phyloP scores from a whole-genome alignment of 1,140 invertebrate genomes.

The Amyelois transitella region DNA sequence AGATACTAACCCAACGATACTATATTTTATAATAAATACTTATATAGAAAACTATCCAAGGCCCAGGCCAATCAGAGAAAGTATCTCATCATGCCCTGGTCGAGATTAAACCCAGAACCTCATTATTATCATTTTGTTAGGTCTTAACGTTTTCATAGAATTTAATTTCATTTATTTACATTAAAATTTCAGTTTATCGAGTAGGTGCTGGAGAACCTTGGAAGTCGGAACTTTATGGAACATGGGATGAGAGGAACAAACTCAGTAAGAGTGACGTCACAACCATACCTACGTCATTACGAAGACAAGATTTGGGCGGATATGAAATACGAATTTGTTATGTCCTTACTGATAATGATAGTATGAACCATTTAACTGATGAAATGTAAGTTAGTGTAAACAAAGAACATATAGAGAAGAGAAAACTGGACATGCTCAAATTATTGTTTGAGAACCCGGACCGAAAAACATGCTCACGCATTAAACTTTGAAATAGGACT shows the following conservation, averaged over 20 bases:
- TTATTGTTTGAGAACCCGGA: too few species aligned
- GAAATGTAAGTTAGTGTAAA: slow-evolving; percentile 58
- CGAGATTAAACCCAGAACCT: too few species aligned
- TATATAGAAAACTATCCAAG: too few species aligned
- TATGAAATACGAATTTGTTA: slow-evolving; percentile 62
- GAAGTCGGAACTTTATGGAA: slow-evolving; percentile 36
- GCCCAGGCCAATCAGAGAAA: too few species aligned
- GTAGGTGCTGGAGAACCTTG: slow-evolving; percentile 23
- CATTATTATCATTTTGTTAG: too few species aligned
- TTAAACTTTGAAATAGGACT: too few species aligned
- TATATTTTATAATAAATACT: too few species aligned
- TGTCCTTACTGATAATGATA: slow-evolving; percentile 76
- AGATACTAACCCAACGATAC: too few species aligned
- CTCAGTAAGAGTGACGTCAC: slow-evolving; percentile 29
- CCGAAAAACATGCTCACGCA: too few species aligned
- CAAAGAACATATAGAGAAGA: neutral
- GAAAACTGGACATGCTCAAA: neutral
- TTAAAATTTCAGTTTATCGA: slow-evolving; percentile 48
- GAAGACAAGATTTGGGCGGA: slow-evolving; percentile 59
- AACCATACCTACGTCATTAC: slow-evolving; percentile 27
- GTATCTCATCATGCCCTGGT: too few species aligned
- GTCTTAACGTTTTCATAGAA: too few species aligned
- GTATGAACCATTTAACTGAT: slow-evolving; percentile 77
- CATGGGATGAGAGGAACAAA: slow-evolving; percentile 35
- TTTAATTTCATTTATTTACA: too few species aligned